Percentiles rank a stretch among this genome's conserved stretches.
Evolutionary conservation across 1,140 invertebrate genomes (phyloP).

Genomic region (Calephelis virginiensis): DNA sequence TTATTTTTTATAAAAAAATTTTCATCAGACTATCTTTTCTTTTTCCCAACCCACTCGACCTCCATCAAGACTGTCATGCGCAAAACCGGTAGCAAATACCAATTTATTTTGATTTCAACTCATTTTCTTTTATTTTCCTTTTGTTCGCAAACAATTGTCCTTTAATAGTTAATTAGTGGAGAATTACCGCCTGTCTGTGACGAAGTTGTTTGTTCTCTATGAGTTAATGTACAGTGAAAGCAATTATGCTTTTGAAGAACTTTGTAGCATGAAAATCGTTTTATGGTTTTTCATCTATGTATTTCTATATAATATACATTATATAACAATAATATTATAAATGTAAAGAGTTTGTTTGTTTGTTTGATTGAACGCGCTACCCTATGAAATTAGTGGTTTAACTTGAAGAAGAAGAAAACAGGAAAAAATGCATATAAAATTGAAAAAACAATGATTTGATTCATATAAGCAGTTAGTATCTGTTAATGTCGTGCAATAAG

Average conservation of each 20-base stretch:
- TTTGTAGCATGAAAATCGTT: too few relatives aligned
- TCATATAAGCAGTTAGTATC: too few relatives aligned
- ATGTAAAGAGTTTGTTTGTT: too few relatives aligned
- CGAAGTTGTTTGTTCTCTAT: constrained; percentile 9
- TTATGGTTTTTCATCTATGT: too few relatives aligned
- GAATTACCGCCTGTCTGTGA: constrained; percentile 9
- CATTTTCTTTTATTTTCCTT: constrained; percentile 16
- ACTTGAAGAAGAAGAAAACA: too few relatives aligned
- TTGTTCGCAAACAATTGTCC: constrained; percentile 2
- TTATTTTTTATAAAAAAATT: neutral
- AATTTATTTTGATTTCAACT: constrained; percentile 17
- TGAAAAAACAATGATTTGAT: too few relatives aligned
- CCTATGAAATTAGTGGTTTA: too few relatives aligned
- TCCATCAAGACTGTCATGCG: constrained; percentile 5
- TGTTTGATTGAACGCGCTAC: too few relatives aligned
- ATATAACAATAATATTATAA: too few relatives aligned
- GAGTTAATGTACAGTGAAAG: neutral
- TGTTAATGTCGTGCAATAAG: too few relatives aligned
- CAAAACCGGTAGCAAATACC: constrained; percentile 12
- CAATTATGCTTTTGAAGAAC: neutral
- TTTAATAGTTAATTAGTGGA: constrained; percentile 16
- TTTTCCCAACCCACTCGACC: constrained; percentile 5
- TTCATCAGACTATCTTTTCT: neutral
- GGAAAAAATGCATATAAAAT: too few relatives aligned
- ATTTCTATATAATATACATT: too few relatives aligned